These are phyloP conservation scores for Tricholaema leucomelas DNA, from an alignment of 2,113 vertebrate genomes.

Conservation along the genomic window DNA sequence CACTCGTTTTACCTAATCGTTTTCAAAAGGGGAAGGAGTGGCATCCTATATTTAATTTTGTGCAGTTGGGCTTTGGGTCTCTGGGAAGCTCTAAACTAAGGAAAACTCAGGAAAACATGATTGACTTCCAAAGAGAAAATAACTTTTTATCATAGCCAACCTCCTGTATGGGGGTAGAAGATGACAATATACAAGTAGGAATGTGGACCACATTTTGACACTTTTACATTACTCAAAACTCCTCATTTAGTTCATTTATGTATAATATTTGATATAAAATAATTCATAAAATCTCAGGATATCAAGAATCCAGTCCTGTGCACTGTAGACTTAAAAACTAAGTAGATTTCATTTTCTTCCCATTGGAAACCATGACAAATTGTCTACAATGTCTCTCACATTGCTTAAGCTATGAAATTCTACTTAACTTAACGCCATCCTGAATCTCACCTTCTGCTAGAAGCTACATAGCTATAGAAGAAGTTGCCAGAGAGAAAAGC, in stretches of 20 bases:
- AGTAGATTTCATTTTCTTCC: background rate
- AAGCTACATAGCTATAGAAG: background rate
- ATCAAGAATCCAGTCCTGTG: background rate
- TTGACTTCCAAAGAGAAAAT: background rate
- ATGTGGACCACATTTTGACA: background rate
- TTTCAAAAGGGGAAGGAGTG: too few species aligned
- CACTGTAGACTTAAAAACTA: background rate
- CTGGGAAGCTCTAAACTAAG: too few species aligned
- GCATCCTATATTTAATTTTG: too few species aligned
- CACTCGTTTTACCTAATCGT: too few species aligned
- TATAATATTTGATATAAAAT: background rate
- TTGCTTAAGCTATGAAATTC: background rate
- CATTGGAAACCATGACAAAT: background rate
- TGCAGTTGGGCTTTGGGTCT: too few species aligned
- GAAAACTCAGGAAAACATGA: background rate
- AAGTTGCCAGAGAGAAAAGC: background rate
- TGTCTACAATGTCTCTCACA: background rate
- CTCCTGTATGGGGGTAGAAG: accelerated
- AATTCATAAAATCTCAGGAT: background rate
- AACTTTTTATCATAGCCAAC: background rate
- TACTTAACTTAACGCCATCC: background rate
- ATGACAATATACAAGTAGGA: background rate
- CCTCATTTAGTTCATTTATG: background rate
- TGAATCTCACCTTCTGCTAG: background rate
- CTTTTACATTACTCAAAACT: background rate